These are phyloP conservation scores for Alosa alosa DNA, from an alignment of 2,113 vertebrate species.

Conservation along the genomic window DNA sequence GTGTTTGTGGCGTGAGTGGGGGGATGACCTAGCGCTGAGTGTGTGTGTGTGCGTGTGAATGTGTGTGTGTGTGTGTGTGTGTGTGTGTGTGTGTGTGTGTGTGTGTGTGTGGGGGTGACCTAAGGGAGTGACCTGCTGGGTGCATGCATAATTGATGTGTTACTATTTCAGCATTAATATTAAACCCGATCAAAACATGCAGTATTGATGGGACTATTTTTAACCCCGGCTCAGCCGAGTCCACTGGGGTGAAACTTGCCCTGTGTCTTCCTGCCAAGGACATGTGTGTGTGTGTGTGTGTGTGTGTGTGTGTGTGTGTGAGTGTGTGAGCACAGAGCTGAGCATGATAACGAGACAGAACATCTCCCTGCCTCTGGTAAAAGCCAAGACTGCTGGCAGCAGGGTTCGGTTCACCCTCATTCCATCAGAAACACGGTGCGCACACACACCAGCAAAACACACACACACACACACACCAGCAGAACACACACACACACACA, in stretches of 20 bases:
- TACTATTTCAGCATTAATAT: slow-evolving; percentile 72
- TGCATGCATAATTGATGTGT: slow-evolving; percentile 70
- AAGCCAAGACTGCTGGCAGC: too few species aligned
- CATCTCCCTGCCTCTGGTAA: too few species aligned
- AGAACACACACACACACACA: too few species aligned
- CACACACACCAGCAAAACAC: neutral
- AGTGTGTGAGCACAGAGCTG: neutral
- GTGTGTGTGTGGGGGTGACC: neutral
- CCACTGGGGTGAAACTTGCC: slow-evolving; percentile 55
- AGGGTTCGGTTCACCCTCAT: too few species aligned
- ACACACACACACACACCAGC: neutral
- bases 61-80: too few species aligned
- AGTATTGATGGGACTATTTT: slow-evolving; percentile 69
- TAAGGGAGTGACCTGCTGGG: too few species aligned
- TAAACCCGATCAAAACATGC: slow-evolving; percentile 68
- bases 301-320: neutral
- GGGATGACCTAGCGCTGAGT: neutral
- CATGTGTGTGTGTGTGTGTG: neutral
- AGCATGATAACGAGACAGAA: neutral
- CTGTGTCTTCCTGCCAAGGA: neutral
- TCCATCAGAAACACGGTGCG: neutral
- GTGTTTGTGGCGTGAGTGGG: neutral
- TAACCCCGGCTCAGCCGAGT: slow-evolving; percentile 55
- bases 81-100: too few species aligned
- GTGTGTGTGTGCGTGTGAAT: too few species aligned